Conservation (phyloP, 2,113 vertebrate genomes). For the Pithys albifrons region DNA sequence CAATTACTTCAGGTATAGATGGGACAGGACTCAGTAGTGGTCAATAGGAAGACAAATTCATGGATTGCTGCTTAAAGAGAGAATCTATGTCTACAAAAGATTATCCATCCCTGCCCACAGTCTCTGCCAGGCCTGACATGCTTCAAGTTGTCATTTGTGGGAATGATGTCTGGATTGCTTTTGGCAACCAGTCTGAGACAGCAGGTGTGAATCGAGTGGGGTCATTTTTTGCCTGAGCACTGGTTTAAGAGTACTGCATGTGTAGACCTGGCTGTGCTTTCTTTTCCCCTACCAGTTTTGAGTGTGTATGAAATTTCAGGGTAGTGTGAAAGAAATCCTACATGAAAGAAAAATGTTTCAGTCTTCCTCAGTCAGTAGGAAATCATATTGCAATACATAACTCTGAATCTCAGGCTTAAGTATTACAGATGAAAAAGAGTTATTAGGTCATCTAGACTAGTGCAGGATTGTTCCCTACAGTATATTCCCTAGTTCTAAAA, state of each 20-base stretch:
- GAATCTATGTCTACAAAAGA: neutral
- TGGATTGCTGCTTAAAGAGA: neutral
- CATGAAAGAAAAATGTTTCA: neutral
- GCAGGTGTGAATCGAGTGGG: neutral
- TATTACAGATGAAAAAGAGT: constrained; percentile 41
- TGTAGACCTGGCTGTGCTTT: neutral
- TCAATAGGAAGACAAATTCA: neutral
- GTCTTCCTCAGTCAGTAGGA: neutral
- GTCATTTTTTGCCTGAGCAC: neutral
- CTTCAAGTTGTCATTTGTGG: neutral
- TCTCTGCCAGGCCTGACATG: neutral
- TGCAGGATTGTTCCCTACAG: constrained; percentile 37
- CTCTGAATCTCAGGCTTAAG: constrained; percentile 1
- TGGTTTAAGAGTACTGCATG: neutral
- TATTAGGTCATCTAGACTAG: constrained; percentile 48
- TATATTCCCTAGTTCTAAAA: constrained; percentile 23
- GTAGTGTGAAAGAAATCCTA: neutral
- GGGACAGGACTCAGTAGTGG: neutral
- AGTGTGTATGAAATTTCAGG: neutral
- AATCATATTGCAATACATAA: constrained; percentile 44
- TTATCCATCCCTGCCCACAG: neutral
- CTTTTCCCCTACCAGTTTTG: neutral
- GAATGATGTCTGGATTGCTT: neutral
- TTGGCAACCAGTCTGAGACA: neutral
- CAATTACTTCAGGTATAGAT: neutral